Evolutionary conservation across 2,797 vertebrate genomes (phyloP), one percentile per base, ranked within the genome.

Genomic region (Tenualosa ilisha): DNA sequence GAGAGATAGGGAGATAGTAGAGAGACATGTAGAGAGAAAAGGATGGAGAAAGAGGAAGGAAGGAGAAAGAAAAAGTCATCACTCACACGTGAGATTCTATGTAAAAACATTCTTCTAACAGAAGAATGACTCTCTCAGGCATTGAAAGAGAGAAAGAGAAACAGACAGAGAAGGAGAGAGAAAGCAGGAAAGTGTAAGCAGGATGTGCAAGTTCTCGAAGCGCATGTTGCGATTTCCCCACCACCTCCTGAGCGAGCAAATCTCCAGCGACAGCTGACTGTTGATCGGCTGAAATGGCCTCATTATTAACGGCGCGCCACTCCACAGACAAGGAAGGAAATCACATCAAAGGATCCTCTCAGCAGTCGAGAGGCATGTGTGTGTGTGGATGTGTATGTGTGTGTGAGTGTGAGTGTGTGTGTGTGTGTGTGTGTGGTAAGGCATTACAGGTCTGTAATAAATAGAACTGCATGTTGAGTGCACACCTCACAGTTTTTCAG

Each of bases 241-340:
- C 59, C 59, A 3, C 59, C 59, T n/a, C 59, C 7, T n/a, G 54
- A 20, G 54, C 5, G 20, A 63, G 61, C 61, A 63, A n/a, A 63
- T n/a, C 24, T 11, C 63, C 24, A 31, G 63, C 24, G 2, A 26
- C 26, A 12, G 6, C 24, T 24, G 11, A 26, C 24, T 31, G 63
- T 26, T 68, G 63, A 68, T 68, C 63, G 31, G 63, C 63, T 26
- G 7, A 68, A 68, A 68, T 68, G 63, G 63, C 24, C 63, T 68
- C 63, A 68, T 68, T 68, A 68, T 68, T 24, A 11, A 68, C 63
- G 61, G 24, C 11, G 63, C 63, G 24, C 9, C 63, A 31, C 24
- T 68, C 63, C 24, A 12, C 26, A 31, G 63, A 26, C 26, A 26
- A 68, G 63, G 24, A 24, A 68, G 24, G 63, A 68, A 68, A 68